phyloP scores from a whole-genome alignment of 2,888 invertebrate species.

The Campoplex nolae region DNA sequence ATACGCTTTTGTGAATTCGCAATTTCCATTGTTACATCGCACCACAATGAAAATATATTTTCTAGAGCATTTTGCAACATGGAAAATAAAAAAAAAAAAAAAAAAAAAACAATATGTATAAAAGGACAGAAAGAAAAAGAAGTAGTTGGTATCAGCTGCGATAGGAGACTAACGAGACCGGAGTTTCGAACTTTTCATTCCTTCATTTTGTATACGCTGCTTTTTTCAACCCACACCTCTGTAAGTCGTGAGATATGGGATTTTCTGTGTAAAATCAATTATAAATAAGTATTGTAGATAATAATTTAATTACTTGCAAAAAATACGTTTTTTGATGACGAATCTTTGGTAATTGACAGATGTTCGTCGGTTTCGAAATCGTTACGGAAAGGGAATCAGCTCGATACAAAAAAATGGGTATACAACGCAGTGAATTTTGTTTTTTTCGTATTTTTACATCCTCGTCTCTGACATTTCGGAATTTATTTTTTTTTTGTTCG shows the following conservation, averaged over 20 bases:
- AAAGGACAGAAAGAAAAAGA: conserved; percentile 1
- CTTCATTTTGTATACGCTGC: conserved; percentile 49
- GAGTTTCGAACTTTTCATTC: conserved; percentile 49
- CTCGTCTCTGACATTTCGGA: neutral
- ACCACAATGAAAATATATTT: conserved; percentile 42
- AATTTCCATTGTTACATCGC: conserved; percentile 48
- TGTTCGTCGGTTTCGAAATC: neutral
- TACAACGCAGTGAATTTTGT: neutral
- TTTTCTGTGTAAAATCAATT: neutral
- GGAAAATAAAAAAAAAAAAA: neutral
- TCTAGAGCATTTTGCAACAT: conserved; percentile 29
- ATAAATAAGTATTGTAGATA: neutral
- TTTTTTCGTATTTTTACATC: neutral
- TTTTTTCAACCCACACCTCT: conserved; percentile 23
- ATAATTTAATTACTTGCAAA: neutral
- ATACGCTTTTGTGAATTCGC: conserved; percentile 39
- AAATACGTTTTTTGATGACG: neutral
- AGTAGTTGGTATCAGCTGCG: conserved; percentile 41
- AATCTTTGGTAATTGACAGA: neutral
- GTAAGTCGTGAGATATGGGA: neutral
- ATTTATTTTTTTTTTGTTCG: neutral
- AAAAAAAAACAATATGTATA: neutral
- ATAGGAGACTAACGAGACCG: conserved; percentile 47
- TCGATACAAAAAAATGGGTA: neutral
- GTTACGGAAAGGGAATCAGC: neutral